Evolutionary conservation across 2,888 invertebrate genomes (phyloP).

Genomic region (Tenthredo distinguenda): DNA sequence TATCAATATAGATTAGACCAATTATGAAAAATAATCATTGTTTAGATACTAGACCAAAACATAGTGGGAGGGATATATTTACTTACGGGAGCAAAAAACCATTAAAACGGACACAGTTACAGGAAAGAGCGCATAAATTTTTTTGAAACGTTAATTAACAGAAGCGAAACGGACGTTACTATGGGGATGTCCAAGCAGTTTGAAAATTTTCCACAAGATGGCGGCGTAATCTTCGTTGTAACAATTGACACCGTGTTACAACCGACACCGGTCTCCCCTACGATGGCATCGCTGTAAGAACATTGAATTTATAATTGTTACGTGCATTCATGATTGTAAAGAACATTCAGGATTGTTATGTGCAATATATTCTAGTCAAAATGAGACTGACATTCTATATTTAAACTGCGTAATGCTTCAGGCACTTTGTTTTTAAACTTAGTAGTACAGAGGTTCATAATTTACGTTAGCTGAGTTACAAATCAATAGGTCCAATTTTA

Average conservation of each 20-base stretch:
- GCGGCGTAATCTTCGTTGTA: constrained; percentile 22
- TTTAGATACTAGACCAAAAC: background rate
- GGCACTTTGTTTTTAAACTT: no score
- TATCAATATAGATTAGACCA: constrained; percentile 24
- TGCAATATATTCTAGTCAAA: no score
- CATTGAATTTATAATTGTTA: no score
- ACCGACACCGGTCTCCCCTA: constrained; percentile 26
- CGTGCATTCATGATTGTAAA: no score
- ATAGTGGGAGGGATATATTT: constrained; percentile 29
- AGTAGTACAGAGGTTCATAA: no score
- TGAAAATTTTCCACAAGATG: background rate
- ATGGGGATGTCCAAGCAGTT: constrained; percentile 7
- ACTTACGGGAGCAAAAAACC: constrained; percentile 29
- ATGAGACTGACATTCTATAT: no score
- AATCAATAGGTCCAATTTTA: no score
- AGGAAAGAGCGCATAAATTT: constrained; percentile 17
- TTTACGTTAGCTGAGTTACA: no score
- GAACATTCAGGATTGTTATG: no score
- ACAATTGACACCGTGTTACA: constrained; percentile 38
- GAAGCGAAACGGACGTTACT: constrained; percentile 37
- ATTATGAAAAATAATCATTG: constrained; percentile 21
- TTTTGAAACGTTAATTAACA: constrained; percentile 28
- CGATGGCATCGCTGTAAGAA: no score
- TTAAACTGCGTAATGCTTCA: no score
- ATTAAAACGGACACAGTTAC: constrained; percentile 32